These are phyloP conservation scores for Monopterus albus DNA, from an alignment of 2,113 vertebrate genomes.

Conservation along the genomic window DNA sequence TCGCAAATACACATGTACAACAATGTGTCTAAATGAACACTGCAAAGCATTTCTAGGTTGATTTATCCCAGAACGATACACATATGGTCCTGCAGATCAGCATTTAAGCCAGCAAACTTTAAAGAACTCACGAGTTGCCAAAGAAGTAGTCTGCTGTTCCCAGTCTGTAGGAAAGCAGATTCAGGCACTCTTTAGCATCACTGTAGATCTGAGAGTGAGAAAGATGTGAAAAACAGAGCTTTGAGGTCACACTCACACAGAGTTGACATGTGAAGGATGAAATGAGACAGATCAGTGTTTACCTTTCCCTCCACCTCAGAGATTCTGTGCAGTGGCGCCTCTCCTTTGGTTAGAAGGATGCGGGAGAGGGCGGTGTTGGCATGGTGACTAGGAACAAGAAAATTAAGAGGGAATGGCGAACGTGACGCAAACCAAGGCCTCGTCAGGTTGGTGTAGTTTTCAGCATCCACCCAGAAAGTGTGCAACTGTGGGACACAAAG, in stretches of 20 bases:
- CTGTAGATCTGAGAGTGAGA: constrained; percentile 89
- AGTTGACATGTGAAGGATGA: neutral
- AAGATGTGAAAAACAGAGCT: neutral
- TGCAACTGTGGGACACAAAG: constrained; percentile 85
- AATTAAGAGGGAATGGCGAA: constrained; percentile 92
- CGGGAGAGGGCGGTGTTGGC: constrained; percentile 88
- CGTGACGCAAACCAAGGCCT: constrained; percentile 95
- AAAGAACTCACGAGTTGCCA: constrained; percentile 89
- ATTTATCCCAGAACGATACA: neutral
- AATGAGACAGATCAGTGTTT: constrained; percentile 7
- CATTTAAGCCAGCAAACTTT: neutral
- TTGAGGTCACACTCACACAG: neutral
- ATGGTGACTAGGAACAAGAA: constrained; percentile 89
- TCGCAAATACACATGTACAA: constrained; percentile 6
- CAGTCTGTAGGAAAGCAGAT: constrained; percentile 93
- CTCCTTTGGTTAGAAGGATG: constrained; percentile 91
- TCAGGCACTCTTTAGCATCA: constrained; percentile 98
- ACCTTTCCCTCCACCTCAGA: constrained; percentile 95
- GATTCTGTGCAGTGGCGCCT: constrained; percentile 87
- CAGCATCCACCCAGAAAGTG: constrained; percentile 97
- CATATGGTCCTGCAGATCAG: neutral
- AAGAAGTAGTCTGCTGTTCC: constrained; percentile 94
- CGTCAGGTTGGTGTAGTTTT: constrained; percentile 94
- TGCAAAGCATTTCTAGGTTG: neutral
- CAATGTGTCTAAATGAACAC: neutral